Base-by-base conservation (phyloP, 2,888 invertebrate species). In the Rhodophaea formosa region DNA sequence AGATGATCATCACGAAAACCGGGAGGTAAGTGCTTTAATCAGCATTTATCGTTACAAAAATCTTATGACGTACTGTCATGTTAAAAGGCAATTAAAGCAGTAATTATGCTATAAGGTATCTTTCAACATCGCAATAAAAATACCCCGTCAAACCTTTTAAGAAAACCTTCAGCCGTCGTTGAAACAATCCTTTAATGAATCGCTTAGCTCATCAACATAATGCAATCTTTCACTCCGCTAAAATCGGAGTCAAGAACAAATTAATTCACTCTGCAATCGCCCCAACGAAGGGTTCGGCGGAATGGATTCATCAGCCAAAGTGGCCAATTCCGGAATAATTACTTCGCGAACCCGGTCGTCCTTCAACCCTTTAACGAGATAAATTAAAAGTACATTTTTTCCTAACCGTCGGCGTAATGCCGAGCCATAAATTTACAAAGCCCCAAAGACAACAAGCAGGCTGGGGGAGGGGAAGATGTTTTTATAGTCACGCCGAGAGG, bases 1-100 rank as follows among this genome's bases (percentile, higher is more conserved):
- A 98, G 91, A 99, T 99, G 98, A 98, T 98, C 84, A 99, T 98
- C 88, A 99, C 98, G 23, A 98, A 98, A 90, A 97, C 97, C 75
- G 98, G 98, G 84, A 96, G 98, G 98, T 98, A 84, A 92, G 93
- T 74, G 17, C 1, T 10, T 23, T 23, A 23, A 23, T 23, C 2
- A 3, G 5, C 5, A 23, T 3, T 2, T 3, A 23, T 23, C 23
- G 3, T 23, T 23, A 5, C 5, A 23, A 3, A 2, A 23, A 23
- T 23, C 23, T 23, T 23, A 23, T 23, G 5, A 23, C 3, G 23
- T 23, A 23, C 3, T n/a, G 23, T 5, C 2, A 23, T 5, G 3
- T 23, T 23, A 23, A 3, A 23, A 23, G 23, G 5, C 5, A 23
- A 5, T 23, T 23, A 15, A 32, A 32, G 32, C 1, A 35, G 35